Evolutionary conservation across 2,113 vertebrate species (phyloP).

Genomic region (Ciconia stormi): DNA sequence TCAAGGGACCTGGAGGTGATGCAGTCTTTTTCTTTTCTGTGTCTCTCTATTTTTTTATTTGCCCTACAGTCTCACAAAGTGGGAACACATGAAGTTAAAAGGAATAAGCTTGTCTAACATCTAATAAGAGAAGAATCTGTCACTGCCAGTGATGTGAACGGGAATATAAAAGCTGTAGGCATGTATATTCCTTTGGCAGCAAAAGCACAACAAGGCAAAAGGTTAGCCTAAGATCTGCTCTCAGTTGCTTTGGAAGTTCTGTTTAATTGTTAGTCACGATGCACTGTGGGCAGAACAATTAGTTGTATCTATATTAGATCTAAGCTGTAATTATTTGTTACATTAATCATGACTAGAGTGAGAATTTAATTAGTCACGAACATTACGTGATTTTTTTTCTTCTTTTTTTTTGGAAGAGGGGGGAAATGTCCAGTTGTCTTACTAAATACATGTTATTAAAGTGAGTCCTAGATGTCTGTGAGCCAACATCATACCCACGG

Average conservation of each 20-base stretch:
- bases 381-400: slow-evolving; percentile 5
- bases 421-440: neutral
- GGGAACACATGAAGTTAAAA: slow-evolving; percentile 23
- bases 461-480: neutral
- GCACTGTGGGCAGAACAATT: slow-evolving; percentile 78
- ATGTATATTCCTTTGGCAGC: neutral
- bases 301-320: slow-evolving; percentile 81
- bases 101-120: slow-evolving; percentile 1
- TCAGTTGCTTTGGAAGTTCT: slow-evolving; percentile 58
- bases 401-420: neutral
- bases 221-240: slow-evolving; percentile 44
- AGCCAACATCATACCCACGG: neutral
- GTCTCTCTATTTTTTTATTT: neutral
- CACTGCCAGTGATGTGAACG: slow-evolving; percentile 16
- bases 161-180: slow-evolving; percentile 28
- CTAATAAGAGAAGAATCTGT: slow-evolving; percentile 45
- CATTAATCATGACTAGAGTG: slow-evolving; percentile 79
- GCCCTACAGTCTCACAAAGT: neutral
- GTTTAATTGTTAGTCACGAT: slow-evolving; percentile 77
- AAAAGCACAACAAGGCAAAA: slow-evolving; percentile 41
- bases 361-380: slow-evolving; percentile 79
- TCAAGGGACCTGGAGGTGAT: neutral
- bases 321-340: slow-evolving; percentile 83
- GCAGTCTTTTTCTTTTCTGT: neutral
- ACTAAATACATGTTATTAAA: neutral